Percentiles rank a stretch among this genome's conserved stretches.
Evolutionary conservation across 2,888 invertebrate genomes (phyloP).

Genomic region (Tryphoninae sp.): DNA sequence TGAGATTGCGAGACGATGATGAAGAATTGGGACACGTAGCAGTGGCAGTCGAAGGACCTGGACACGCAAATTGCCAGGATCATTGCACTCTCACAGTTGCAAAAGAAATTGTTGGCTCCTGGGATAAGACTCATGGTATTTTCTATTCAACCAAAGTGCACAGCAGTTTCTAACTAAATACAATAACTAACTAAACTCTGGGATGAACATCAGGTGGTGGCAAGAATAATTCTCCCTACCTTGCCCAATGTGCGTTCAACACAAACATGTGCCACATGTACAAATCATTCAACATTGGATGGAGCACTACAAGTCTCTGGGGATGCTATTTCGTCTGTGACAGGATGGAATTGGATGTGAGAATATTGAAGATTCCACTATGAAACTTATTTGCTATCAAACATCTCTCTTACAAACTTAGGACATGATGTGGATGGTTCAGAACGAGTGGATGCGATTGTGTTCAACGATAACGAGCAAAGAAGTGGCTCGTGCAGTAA

Average conservation of each 20-base stretch:
- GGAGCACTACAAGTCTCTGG: conserved; percentile 82
- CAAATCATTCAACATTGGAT: conserved; percentile 81
- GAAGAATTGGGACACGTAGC: conserved; percentile 81
- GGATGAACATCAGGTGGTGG: conserved; percentile 70
- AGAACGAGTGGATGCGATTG: conserved; percentile 81
- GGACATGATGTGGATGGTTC: conserved; percentile 79
- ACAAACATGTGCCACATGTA: conserved; percentile 79
- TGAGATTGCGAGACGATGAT: conserved; percentile 80
- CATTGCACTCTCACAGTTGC: conserved; percentile 79
- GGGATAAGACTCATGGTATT: conserved; percentile 78
- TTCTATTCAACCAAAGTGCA: background rate
- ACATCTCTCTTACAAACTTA: conserved; percentile 66
- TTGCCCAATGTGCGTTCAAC: conserved; percentile 72
- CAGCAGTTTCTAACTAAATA: too few species aligned
- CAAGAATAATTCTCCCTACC: conserved; percentile 74
- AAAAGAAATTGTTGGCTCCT: conserved; percentile 80
- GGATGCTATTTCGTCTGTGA: conserved; percentile 81
- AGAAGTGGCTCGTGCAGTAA: conserved; percentile 79
- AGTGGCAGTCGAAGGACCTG: conserved; percentile 82
- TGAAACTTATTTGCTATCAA: background rate
- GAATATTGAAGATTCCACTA: background rate
- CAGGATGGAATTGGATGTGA: conserved; percentile 69
- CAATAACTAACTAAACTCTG: too few species aligned
- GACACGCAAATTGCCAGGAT: conserved; percentile 76
- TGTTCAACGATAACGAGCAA: conserved; percentile 73